Percentiles rank a stretch among this genome's conserved stretches.
These are phyloP conservation scores for Agelastica alni DNA, from an alignment of 2,888 invertebrate genomes.

Conservation along the genomic window DNA sequence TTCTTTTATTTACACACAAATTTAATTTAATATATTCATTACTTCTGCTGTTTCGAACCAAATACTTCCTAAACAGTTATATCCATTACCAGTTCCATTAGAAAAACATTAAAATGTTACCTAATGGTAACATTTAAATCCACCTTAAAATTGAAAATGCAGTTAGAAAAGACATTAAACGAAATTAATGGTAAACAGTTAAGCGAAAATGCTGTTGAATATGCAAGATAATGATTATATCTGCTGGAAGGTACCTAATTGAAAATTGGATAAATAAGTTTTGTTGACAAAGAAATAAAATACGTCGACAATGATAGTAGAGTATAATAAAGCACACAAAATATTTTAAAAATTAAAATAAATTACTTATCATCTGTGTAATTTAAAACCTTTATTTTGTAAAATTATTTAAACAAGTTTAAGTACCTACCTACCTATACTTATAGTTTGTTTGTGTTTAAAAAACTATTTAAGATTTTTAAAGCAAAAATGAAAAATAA, in stretches of 20 bases:
- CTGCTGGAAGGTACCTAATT: background rate
- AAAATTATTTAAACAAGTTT: no score
- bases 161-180: conserved; percentile 11
- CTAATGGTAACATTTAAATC: conserved; percentile 5
- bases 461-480: no score
- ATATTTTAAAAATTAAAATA: no score
- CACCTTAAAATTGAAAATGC: conserved; percentile 10
- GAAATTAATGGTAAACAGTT: conserved; percentile 5
- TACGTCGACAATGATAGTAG: no score
- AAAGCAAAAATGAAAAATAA: no score
- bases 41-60: background rate
- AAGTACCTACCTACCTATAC: no score
- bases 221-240: conserved; percentile 9
- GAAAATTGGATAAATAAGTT: background rate
- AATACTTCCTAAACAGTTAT: background rate
- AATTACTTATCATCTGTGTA: no score
- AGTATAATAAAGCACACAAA: no score
- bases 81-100: conserved; percentile 11
- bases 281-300: no score
- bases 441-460: no score
- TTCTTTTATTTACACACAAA: conserved; percentile 1
- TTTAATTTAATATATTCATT: conserved; percentile 1
- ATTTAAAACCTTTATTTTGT: no score
- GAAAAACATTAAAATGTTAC: conserved; percentile 13
- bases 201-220: conserved; percentile 3